phyloP scores from a whole-genome alignment of 1,140 invertebrate species.

The Caligus rogercresseyi region DNA sequence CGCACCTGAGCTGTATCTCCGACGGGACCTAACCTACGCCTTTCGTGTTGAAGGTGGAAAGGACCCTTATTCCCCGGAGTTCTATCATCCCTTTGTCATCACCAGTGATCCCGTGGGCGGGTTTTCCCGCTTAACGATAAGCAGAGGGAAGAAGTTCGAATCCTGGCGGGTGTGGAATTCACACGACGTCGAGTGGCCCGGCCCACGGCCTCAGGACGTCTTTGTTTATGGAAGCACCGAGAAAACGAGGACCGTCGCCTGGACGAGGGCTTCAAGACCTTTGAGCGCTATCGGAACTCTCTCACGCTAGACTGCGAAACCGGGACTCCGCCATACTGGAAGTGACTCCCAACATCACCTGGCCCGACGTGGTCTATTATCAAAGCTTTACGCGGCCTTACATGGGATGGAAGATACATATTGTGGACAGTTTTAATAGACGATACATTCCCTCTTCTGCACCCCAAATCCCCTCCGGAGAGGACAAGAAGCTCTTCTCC shows the following conservation, averaged over 20 bases:
- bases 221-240: constrained; percentile 50
- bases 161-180: constrained; percentile 68
- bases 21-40: constrained; percentile 61
- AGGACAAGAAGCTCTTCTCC: too few relatives aligned
- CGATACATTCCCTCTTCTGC: neutral
- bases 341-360: constrained; percentile 68
- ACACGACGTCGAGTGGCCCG: constrained; percentile 41
- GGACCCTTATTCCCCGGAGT: constrained; percentile 64
- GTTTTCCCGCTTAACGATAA: constrained; percentile 51
- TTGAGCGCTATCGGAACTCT: constrained; percentile 62
- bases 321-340: constrained; percentile 32
- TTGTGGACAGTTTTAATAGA: constrained; percentile 45
- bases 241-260: constrained; percentile 46
- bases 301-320: constrained; percentile 46
- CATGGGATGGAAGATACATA: constrained; percentile 75
- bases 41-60: constrained; percentile 67
- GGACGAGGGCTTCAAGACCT: constrained; percentile 55
- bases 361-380: constrained; percentile 83
- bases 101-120: constrained; percentile 60
- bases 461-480: neutral
- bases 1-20: constrained; percentile 64
- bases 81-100: constrained; percentile 81
- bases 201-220: constrained; percentile 32
- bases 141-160: constrained; percentile 48
- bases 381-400: constrained; percentile 76